phyloP scores from a whole-genome alignment of 2,888 invertebrate species.

The Tineola bisselliella region DNA sequence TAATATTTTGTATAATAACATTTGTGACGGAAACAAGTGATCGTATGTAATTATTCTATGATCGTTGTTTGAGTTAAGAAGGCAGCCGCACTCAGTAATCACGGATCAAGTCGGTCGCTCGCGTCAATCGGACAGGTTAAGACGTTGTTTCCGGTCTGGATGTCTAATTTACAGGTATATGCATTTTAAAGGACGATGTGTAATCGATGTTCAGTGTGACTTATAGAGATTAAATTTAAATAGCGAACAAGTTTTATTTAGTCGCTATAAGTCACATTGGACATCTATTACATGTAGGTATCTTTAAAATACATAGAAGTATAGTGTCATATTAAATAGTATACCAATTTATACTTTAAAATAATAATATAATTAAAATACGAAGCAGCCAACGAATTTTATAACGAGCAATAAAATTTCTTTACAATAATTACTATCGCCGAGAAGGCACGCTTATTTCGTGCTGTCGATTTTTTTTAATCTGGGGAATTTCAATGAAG shows the following conservation, averaged over 20 bases:
- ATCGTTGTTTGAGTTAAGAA: neutral
- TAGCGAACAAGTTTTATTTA: no score
- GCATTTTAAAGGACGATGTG: neutral
- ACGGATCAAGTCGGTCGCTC: slow-evolving; percentile 1
- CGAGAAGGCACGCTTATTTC: neutral
- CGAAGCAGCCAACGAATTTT: neutral
- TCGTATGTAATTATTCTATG: slow-evolving; percentile 2
- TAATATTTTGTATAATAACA: no score
- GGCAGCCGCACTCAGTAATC: neutral
- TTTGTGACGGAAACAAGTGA: slow-evolving; percentile 3
- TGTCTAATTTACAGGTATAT: slow-evolving; percentile 58
- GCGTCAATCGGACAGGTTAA: slow-evolving; percentile 43
- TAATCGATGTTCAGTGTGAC: slow-evolving; percentile 10
- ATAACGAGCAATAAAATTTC: neutral
- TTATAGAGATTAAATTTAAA: neutral
- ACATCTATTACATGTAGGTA: no score
- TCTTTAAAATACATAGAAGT: no score
- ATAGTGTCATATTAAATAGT: no score
- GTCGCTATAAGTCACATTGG: no score
- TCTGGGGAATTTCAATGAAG: neutral
- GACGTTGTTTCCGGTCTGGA: slow-evolving; percentile 62
- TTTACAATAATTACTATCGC: neutral
- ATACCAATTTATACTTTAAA: no score
- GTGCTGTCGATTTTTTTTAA: neutral
- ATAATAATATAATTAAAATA: neutral